A percentile compares a stretch with the other conserved stretches of the same genome.
Evolutionary conservation across 1,140 invertebrate genomes (phyloP).

Genomic region (Neoseiulus cucumeris): DNA sequence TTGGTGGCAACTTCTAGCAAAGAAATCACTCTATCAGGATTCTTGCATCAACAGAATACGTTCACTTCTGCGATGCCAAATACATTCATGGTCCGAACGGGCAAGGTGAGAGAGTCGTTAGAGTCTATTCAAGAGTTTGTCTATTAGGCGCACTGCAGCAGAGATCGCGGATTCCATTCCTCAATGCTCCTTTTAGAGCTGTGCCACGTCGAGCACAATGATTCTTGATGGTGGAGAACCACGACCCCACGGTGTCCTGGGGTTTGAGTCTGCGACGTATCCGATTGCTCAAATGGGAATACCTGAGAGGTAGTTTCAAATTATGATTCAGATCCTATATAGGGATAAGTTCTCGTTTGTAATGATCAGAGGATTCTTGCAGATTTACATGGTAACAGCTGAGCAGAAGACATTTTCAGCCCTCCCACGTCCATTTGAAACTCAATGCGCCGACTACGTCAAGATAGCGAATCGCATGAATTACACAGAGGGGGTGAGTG

Average conservation of each 20-base stretch:
- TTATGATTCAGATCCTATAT: too few relatives aligned
- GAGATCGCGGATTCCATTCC: not conserved
- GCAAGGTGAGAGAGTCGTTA: not conserved
- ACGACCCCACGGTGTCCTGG: too few relatives aligned
- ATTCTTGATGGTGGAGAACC: too few relatives aligned
- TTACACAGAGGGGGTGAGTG: not conserved
- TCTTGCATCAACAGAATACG: not conserved
- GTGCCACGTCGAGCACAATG: too few relatives aligned
- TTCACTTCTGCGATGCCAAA: constrained; percentile 3
- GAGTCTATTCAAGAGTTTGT: too few relatives aligned
- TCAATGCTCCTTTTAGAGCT: too few relatives aligned
- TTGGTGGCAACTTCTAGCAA: not conserved
- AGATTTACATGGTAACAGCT: not conserved
- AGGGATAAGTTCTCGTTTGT: not conserved
- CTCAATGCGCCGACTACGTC: not conserved
- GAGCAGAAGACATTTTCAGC: not conserved
- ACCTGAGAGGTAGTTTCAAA: too few relatives aligned
- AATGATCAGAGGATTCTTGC: not conserved
- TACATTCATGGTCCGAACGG: not conserved
- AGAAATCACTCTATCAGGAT: not conserved
- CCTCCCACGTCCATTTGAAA: not conserved
- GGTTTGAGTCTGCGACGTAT: too few relatives aligned
- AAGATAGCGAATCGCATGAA: not conserved
- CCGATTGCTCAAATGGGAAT: too few relatives aligned
- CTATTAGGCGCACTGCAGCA: not conserved